Evolutionary conservation across 2,888 invertebrate genomes (phyloP).

Genomic region (Microplitis deprimator): DNA sequence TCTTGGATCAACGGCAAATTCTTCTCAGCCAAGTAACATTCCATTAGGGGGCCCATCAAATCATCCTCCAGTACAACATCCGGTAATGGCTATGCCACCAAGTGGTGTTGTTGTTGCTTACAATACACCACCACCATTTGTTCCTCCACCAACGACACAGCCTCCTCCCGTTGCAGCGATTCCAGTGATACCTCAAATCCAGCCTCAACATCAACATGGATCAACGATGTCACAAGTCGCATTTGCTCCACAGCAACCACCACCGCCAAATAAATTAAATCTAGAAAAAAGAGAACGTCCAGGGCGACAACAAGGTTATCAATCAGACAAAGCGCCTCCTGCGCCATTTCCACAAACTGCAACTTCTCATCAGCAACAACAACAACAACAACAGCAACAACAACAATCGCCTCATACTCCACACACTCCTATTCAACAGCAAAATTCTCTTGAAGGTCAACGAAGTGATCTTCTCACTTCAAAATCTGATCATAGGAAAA

Average conservation of each 20-base stretch:
- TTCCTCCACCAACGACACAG: conserved; percentile 65
- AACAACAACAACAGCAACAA: conserved; percentile 49
- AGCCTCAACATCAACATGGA: conserved; percentile 43
- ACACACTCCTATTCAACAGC: conserved; percentile 61
- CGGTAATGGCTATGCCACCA: conserved; percentile 67
- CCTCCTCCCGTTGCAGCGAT: conserved; percentile 61
- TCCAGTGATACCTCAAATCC: conserved; percentile 52
- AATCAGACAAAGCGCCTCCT: conserved; percentile 66
- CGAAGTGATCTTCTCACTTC: conserved; percentile 61
- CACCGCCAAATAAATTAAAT: conserved; percentile 62
- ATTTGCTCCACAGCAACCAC: conserved; percentile 53
- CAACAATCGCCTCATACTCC: conserved; percentile 44
- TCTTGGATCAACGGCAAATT: conserved; percentile 32
- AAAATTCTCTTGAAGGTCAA: conserved; percentile 63
- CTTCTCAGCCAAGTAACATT: conserved; percentile 62
- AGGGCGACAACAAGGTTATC: conserved; percentile 66
- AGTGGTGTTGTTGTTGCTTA: conserved; percentile 67
- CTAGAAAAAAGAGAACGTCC: conserved; percentile 68
- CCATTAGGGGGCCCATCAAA: conserved; percentile 61
- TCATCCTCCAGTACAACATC: conserved; percentile 65
- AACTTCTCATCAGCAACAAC: conserved; percentile 59
- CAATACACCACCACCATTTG: conserved; percentile 67
- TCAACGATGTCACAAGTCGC: conserved; percentile 50
- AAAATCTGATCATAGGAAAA: conserved; percentile 66
- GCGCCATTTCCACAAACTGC: conserved; percentile 67